Base-by-base conservation (phyloP, 92 coral and sea anemone species). In the Porites cylindrica region DNA sequence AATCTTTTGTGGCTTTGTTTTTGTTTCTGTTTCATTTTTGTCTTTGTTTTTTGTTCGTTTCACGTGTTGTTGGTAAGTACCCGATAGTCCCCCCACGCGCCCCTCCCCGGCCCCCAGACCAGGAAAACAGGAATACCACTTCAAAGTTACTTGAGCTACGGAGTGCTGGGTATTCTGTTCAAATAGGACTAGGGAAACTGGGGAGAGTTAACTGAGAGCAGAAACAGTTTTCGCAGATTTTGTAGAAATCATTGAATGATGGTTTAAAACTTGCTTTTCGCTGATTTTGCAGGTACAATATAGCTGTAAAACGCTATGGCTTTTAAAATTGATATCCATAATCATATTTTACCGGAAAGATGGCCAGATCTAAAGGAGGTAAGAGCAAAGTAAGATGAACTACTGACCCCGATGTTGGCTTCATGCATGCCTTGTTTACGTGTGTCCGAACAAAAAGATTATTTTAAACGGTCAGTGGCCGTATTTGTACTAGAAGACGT, bases 331-430 rank as follows among this genome's bases (percentile, higher is more conserved):
- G 99, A 96, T 69, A 91, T 96, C 13, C 99, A 96, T 85, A 91
- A 90, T 86, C 99, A 96, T 72, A 93, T 96, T 24, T 81, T 96
- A 29, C 99, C 99, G 32, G 94, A 95, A 77, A 94, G 51, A 12
- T 96, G 99, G 99, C 99, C 99, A 53, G 94, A 96, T 86, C 93
- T 96, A 26, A 96, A 93, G 85, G 92, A 96, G 95, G 99, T 96
- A 47, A 88, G 95, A 53, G 17, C 77, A 1, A 1, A 4, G 2
- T 77, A 54, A 54, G 16, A 56, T 11, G 61, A 10, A 24, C 62
- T 19, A 16, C 51, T n/a, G 23, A 24, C 47, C 20, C 10, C 14
- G 1, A 14, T 56, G 61, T 56, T 56, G 13, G 4, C 4, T 38
- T 38, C 7, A 38, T 38, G 47, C 47, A 38, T 38, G 47, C 47